A percentile compares a stretch with the other conserved stretches of the same genome.
Conservation (phyloP, 2,797 vertebrate species). For the Natrix natrix region DNA sequence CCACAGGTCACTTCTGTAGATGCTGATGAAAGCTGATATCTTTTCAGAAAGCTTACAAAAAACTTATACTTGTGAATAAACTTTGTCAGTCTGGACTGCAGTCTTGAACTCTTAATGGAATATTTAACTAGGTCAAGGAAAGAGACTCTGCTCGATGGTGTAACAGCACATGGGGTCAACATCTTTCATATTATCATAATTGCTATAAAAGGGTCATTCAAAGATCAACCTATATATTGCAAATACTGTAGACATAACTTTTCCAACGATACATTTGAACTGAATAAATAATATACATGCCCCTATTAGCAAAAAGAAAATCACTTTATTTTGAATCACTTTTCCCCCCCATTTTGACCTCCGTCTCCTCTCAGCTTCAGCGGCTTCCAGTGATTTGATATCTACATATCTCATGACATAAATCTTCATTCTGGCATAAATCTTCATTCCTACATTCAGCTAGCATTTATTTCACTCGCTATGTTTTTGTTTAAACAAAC, state of each 20-base stretch:
- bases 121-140: neutral
- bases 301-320: neutral
- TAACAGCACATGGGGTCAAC: neutral
- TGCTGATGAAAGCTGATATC: neutral
- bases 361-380: neutral
- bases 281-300: slow-evolving; percentile 2
- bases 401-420: neutral
- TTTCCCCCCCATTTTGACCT: neutral
- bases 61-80: neutral
- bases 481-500: neutral
- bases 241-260: neutral
- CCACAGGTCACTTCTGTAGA: neutral
- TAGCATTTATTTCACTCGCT: neutral
- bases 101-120: slow-evolving; percentile 22
- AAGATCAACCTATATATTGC: neutral
- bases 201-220: slow-evolving; percentile 10
- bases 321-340: neutral
- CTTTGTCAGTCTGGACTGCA: neutral
- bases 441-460: neutral
- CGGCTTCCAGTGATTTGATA: neutral
- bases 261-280: neutral
- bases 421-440: neutral
- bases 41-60: neutral
- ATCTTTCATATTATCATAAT: slow-evolving; percentile 14
- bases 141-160: neutral